Evolutionary conservation across 2,797 vertebrate genomes (phyloP).

Genomic region (Gobio occitaniae): DNA sequence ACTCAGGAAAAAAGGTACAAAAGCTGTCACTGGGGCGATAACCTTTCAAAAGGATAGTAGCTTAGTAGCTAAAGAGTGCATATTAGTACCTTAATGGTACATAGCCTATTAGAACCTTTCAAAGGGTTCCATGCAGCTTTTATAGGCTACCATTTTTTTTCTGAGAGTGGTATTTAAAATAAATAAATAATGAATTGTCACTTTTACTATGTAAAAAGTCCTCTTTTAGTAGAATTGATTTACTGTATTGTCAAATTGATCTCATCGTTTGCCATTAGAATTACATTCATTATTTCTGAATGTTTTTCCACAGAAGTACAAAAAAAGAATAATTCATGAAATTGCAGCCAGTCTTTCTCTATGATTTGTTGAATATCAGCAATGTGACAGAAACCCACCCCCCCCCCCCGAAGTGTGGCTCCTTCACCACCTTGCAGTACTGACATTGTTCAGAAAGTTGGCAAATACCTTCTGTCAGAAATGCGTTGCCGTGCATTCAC

Average conservation of each 20-base stretch:
- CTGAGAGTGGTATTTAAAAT: background rate
- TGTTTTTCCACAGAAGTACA: background rate
- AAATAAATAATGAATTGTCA: background rate
- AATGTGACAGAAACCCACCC: background rate
- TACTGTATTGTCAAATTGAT: background rate
- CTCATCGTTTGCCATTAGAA: background rate
- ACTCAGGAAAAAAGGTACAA: too few species aligned
- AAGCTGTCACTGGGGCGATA: too few species aligned
- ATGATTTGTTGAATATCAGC: background rate
- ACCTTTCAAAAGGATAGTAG: too few species aligned
- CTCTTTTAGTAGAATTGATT: background rate
- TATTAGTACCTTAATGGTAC: too few species aligned
- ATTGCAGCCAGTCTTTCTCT: background rate
- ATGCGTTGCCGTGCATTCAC: background rate
- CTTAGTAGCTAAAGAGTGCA: too few species aligned
- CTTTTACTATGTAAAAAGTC: background rate
- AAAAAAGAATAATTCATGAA: too few species aligned
- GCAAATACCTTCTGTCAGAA: slow-evolving; percentile 23
- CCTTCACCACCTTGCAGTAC: background rate
- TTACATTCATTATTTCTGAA: background rate
- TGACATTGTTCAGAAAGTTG: background rate
- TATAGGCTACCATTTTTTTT: too few species aligned
- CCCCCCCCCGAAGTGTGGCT: background rate
- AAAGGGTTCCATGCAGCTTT: too few species aligned
- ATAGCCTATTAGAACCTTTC: too few species aligned